Conservation (phyloP, 2,113 vertebrate species). For the Oreochromis tanganicae region DNA sequence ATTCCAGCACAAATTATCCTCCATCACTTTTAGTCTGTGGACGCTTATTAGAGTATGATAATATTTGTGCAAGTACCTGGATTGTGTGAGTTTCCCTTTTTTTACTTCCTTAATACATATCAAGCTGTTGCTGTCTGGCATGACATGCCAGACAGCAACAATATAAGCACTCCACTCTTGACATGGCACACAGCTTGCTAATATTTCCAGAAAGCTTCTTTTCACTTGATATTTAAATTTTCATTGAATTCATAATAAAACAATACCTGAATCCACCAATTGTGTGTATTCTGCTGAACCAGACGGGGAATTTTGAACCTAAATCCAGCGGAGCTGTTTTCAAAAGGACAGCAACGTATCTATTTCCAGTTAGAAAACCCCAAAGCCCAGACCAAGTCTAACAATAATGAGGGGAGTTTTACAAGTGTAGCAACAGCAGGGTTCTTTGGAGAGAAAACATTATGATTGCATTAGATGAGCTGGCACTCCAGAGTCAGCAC, state of each 20-base stretch:
- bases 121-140: neutral
- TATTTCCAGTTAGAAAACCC: slow-evolving; percentile 14
- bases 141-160: too few relatives aligned
- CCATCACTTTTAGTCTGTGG: neutral
- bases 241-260: neutral
- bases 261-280: neutral
- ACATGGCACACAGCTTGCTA: neutral
- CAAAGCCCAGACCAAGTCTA: neutral
- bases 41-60: neutral
- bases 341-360: neutral
- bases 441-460: slow-evolving; percentile 13
- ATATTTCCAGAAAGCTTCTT: neutral
- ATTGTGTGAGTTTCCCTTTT: neutral
- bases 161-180: neutral
- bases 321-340: neutral
- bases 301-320: neutral
- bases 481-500: slow-evolving; percentile 11
- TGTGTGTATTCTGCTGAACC: neutral
- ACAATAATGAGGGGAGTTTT: slow-evolving; percentile 12
- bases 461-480: slow-evolving; percentile 20
- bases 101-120: neutral
- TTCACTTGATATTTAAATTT: neutral
- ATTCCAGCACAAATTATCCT: neutral
- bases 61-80: neutral
- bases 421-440: slow-evolving; percentile 8